Base-by-base conservation (phyloP, 30 jellyfish, hydroid and myxozoan species). In the Aurelia sp. region DNA sequence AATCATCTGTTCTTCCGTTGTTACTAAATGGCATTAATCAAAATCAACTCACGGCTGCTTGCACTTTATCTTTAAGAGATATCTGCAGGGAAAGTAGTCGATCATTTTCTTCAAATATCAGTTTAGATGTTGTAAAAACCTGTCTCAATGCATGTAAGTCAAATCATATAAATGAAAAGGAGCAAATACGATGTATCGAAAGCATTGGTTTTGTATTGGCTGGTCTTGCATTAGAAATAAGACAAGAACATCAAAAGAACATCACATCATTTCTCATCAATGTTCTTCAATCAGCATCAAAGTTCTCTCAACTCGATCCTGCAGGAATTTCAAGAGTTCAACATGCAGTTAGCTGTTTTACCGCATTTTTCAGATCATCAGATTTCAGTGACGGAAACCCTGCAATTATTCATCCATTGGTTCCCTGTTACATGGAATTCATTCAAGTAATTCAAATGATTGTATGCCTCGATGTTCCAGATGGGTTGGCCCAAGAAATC, bases 51-150 rank as follows among this genome's bases (percentile, higher is more conserved):
- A 44, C 75, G 5, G 78, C 91, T 2, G 94, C 98, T 2, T 81
- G 97, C 47, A 82, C 97, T 27, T 71, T 88, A 15, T 75, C 98
- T 18, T 75, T 93, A 58, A 70, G 93, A 65, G 97, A 88, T 57
- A 83, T 93, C 19, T 88, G 98, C 78, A 93, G 93, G 21, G 98
- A 93, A 73, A 80, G 97, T 48, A 79, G 97, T 3, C 18, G 75
- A 6, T 55, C 95, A 21, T 57, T 93, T 48, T 53, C 89, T 19
- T 86, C 74, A 22, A 66, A 30, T 18, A 27, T 85, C 9, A 61
- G 83, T 47, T 53, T 65, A 22, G 96, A 82, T 8, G 59, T 93
- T 19, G 79, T 93, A 2, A 71, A 27, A 22, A 55, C 96, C 13
- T 88, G 96, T 80, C 63, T 65, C 75, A 80, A 82, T 40, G 93